A percentile compares a stretch with the other conserved stretches of the same genome.
Conservation (phyloP, 2,888 invertebrate species). For the Colostygia pectinataria region DNA sequence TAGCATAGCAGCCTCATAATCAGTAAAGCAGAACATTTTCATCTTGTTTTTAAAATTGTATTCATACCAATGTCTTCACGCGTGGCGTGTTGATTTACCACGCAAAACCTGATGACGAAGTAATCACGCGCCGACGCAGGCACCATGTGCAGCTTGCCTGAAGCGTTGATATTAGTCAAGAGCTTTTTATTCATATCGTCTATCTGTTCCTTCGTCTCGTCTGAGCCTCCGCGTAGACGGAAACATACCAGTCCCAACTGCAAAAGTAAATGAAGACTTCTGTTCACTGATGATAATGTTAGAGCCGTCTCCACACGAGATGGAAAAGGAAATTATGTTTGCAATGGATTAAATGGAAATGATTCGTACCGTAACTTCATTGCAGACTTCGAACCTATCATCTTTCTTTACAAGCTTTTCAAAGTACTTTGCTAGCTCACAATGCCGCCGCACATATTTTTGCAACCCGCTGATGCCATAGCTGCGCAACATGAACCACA, state of each 20-base stretch:
- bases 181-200: constrained; percentile 94
- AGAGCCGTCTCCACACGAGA: no score
- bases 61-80: constrained; percentile 89
- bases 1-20: no score
- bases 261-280: constrained; percentile 21
- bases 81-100: constrained; percentile 94
- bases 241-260: constrained; percentile 96
- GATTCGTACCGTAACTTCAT: constrained; percentile 89
- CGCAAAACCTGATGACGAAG: constrained; percentile 97
- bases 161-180: constrained; percentile 95
- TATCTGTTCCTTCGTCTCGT: constrained; percentile 63
- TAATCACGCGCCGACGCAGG: constrained; percentile 95
- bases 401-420: constrained; percentile 91
- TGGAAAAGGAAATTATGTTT: no score
- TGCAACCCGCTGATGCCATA: constrained; percentile 97
- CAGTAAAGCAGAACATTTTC: no score
- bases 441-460: constrained; percentile 95
- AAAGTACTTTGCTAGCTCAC: constrained; percentile 94
- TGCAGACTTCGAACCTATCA: constrained; percentile 94
- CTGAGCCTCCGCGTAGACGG: constrained; percentile 87
- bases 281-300: no score
- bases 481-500: constrained; percentile 98
- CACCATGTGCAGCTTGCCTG: constrained; percentile 98
- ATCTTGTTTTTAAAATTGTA: no score
- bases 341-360: neutral